Conservation (phyloP, 2,797 vertebrate genomes). For the Acanthis flammea region DNA sequence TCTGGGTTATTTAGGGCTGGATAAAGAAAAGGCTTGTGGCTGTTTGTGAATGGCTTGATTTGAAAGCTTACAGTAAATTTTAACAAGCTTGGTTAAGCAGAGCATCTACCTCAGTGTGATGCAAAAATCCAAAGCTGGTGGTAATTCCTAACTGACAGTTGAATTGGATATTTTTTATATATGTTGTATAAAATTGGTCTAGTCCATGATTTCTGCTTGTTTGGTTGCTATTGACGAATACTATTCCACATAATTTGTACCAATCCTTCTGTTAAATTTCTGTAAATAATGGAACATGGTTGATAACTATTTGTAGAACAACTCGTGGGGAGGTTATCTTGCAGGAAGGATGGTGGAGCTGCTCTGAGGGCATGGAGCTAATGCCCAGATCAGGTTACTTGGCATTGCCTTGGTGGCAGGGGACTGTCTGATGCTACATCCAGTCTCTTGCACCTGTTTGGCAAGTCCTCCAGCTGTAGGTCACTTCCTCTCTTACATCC, state of each 20-base stretch:
- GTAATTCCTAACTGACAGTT: background rate
- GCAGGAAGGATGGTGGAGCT: background rate
- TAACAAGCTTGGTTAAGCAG: background rate
- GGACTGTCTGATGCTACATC: background rate
- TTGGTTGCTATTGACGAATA: background rate
- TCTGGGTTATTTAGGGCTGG: background rate
- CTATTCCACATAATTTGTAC: background rate
- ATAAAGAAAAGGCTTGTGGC: background rate
- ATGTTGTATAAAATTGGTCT: background rate
- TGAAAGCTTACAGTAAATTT: background rate
- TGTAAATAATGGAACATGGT: accelerated
- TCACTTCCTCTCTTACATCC: slow-evolving; percentile 64
- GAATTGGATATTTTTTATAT: background rate
- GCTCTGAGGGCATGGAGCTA: background rate
- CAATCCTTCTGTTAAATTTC: background rate
- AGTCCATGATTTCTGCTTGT: background rate
- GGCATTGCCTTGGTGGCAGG: slow-evolving; percentile 15
- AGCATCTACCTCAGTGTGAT: accelerated
- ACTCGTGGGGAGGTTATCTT: background rate
- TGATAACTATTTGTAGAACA: background rate
- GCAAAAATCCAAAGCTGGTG: background rate
- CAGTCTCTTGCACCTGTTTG: slow-evolving; percentile 68
- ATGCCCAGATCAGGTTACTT: slow-evolving; percentile 14
- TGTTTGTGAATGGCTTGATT: background rate
- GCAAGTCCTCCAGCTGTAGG: background rate